Percentiles rank a stretch among this genome's conserved stretches.
These are phyloP conservation scores for Phalacrocorax pelagicus DNA, from an alignment of 2,113 vertebrate species.

Conservation along the genomic window DNA sequence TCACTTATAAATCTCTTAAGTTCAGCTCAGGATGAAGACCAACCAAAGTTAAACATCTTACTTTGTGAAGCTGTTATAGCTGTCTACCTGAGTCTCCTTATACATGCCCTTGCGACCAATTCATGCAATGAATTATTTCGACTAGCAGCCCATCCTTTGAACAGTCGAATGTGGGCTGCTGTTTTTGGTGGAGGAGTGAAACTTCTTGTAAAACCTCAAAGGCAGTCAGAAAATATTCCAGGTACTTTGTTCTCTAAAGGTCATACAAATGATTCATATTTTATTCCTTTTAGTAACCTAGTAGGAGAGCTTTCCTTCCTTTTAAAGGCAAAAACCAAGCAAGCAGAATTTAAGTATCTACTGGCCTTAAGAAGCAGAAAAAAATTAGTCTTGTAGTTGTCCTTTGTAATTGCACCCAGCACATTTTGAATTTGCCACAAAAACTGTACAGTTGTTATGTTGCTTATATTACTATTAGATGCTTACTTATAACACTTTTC, in stretches of 20 bases:
- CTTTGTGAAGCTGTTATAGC: slow-evolving; percentile 94
- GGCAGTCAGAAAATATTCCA: slow-evolving; percentile 85
- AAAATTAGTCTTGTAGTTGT: background rate
- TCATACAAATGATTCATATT: background rate
- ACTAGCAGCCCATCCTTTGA: slow-evolving; percentile 92
- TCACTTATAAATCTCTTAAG: slow-evolving; percentile 91
- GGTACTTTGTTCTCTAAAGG: slow-evolving; percentile 68
- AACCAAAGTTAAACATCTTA: slow-evolving; percentile 88
- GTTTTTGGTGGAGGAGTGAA: slow-evolving; percentile 95
- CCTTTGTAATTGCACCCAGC: background rate
- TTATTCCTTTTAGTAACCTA: too few relatives aligned
- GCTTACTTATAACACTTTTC: background rate
- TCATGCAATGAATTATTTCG: slow-evolving; percentile 92
- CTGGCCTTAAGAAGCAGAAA: background rate
- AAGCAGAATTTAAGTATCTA: background rate
- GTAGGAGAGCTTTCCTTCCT: background rate
- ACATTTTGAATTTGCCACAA: background rate
- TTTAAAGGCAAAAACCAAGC: background rate
- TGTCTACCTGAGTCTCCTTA: slow-evolving; percentile 92
- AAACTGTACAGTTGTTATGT: background rate
- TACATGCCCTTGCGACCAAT: slow-evolving; percentile 93
- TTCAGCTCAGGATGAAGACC: slow-evolving; percentile 91
- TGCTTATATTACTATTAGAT: background rate
- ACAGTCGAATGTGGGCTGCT: slow-evolving; percentile 95
- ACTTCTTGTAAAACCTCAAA: slow-evolving; percentile 89